phyloP scores from a whole-genome alignment of 2,888 invertebrate species.

The Drosophila testacea region DNA sequence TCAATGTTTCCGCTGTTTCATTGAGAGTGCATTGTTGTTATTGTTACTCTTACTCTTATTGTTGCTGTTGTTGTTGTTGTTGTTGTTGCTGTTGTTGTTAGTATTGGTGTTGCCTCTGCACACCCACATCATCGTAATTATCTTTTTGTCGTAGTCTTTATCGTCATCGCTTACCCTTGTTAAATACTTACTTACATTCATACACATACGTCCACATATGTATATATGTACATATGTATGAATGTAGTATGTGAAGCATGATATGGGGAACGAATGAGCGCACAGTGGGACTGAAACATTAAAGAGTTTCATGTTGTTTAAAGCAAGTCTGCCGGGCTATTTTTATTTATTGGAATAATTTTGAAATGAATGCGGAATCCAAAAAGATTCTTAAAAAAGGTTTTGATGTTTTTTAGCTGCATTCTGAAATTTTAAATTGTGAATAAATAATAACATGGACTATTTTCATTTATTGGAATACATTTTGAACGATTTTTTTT shows the following conservation, averaged over 20 bases:
- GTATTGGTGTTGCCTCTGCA: slow-evolving; percentile 18
- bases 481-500: too few species aligned
- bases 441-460: too few species aligned
- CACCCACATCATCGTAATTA: slow-evolving; percentile 58
- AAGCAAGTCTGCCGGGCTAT: too few species aligned
- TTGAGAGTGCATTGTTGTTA: slow-evolving; percentile 64
- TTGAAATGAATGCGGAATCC: too few species aligned
- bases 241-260: slow-evolving; percentile 5
- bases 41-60: slow-evolving; percentile 22
- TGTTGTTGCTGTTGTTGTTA: slow-evolving; percentile 23
- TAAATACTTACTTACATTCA: slow-evolving; percentile 42
- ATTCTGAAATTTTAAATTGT: too few species aligned
- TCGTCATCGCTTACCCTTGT: slow-evolving; percentile 61
- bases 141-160: slow-evolving; percentile 38
- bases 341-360: too few species aligned
- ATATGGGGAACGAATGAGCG: slow-evolving; percentile 21
- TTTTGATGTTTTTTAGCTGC: too few species aligned
- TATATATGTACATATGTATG: background rate
- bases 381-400: too few species aligned
- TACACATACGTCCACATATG: slow-evolving; percentile 1
- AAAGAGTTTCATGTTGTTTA: too few species aligned
- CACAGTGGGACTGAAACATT: slow-evolving; percentile 36
- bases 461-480: too few species aligned
- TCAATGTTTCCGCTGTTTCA: slow-evolving; percentile 62
- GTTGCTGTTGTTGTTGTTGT: slow-evolving; percentile 1